phyloP scores from a whole-genome alignment of 2,888 invertebrate genomes.

The Drosophila nigricruria region DNA sequence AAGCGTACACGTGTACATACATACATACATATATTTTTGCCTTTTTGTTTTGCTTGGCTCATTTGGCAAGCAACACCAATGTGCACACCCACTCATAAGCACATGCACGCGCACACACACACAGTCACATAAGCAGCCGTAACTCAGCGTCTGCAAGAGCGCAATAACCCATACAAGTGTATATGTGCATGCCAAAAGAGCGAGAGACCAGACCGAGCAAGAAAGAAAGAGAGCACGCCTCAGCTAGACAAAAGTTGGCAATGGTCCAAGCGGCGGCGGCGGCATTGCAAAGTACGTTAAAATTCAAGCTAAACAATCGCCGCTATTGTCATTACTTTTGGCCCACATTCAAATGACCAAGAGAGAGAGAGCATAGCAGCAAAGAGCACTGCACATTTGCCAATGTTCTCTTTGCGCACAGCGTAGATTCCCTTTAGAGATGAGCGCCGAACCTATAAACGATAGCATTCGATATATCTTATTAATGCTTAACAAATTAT shows the following conservation, averaged over 20 bases:
- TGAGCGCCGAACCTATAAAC: constrained; percentile 11
- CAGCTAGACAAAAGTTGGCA: constrained; percentile 47
- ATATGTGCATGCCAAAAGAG: constrained; percentile 26
- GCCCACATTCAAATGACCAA: constrained; percentile 70
- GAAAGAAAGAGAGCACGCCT: constrained; percentile 24
- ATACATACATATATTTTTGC: constrained; percentile 55
- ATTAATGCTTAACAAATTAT: constrained; percentile 16
- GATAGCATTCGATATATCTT: constrained; percentile 26
- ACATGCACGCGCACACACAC: constrained; percentile 29
- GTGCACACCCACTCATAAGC: constrained; percentile 38
- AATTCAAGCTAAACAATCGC: constrained; percentile 68
- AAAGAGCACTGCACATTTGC: constrained; percentile 42
- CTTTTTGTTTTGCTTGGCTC: constrained; percentile 80
- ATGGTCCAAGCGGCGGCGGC: constrained; percentile 43
- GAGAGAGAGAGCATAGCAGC: constrained; percentile 30
- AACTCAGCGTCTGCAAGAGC: constrained; percentile 43
- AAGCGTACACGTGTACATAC: constrained; percentile 8
- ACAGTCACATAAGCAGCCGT: constrained; percentile 7
- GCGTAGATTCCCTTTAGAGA: constrained; percentile 47
- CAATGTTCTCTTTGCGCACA: constrained; percentile 48
- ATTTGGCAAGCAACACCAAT: constrained; percentile 65
- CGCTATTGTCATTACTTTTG: constrained; percentile 78
- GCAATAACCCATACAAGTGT: constrained; percentile 13
- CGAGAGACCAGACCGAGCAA: constrained; percentile 3
- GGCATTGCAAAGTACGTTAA: constrained; percentile 42